These are phyloP conservation scores for Phainopepla nitens DNA, from an alignment of 2,113 vertebrate genomes.

Conservation along the genomic window DNA sequence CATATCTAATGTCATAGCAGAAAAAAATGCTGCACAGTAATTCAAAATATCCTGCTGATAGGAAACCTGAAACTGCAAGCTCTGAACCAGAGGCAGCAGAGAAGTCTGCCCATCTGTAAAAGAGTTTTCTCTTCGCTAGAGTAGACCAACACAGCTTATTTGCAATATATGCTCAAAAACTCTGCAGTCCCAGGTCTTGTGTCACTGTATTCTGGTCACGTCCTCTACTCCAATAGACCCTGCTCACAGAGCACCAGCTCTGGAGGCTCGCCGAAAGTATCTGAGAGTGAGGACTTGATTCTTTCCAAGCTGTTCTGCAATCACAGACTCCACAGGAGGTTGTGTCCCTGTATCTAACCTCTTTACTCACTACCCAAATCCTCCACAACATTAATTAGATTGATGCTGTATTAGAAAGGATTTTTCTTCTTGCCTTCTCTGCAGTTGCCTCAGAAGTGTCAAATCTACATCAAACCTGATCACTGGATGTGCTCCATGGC, in stretches of 20 bases:
- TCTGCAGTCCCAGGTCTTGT: neutral
- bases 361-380: conserved; percentile 42
- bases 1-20: neutral
- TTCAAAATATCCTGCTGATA: neutral
- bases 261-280: neutral
- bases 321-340: conserved; percentile 41
- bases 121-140: neutral
- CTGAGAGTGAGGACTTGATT: neutral
- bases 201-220: neutral
- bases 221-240: neutral
- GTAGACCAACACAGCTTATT: neutral
- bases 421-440: conserved; percentile 3
- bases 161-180: neutral
- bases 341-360: conserved; percentile 33
- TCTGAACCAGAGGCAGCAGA: neutral
- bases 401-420: conserved; percentile 6
- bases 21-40: neutral
- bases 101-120: neutral
- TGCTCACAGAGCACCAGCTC: neutral
- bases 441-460: conserved; percentile 3
- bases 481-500: neutral
- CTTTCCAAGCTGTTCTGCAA: conserved; percentile 6
- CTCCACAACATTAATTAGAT: conserved; percentile 38
- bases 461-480: conserved; percentile 26
- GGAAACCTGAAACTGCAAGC: neutral